Conservation (phyloP, 2,113 vertebrate species). For the Panthera leo region DNA sequence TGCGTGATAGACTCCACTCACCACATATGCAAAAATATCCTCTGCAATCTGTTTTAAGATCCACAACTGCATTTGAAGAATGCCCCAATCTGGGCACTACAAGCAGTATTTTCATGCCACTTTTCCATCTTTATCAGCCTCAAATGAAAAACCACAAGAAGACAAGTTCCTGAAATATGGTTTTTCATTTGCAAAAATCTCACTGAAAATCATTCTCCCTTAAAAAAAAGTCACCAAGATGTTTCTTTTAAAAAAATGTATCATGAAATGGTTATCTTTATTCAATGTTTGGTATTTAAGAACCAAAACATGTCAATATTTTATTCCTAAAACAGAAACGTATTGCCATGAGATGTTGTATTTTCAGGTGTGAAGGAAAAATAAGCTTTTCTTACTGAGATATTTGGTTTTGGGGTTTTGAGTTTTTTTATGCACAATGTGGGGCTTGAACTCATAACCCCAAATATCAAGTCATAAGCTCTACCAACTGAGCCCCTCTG, state of each 20-base stretch:
- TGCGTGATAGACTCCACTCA: neutral
- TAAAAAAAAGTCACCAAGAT: neutral
- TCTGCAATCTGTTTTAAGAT: slow-evolving; percentile 8
- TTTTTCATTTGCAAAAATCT: slow-evolving; percentile 22
- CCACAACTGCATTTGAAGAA: neutral
- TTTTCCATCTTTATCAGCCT: neutral
- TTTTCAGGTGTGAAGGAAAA: neutral
- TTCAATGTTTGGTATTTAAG: neutral
- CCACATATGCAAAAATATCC: neutral
- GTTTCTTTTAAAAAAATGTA: neutral
- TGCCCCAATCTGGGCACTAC: neutral
- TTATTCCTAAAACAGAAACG: neutral
- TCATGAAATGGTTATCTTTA: neutral
- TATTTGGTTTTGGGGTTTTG: neutral
- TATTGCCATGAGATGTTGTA: neutral
- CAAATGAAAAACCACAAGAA: neutral
- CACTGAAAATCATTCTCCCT: neutral
- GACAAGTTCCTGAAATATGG: neutral
- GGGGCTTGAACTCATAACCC: neutral
- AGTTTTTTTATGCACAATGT: neutral
- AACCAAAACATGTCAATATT: neutral
- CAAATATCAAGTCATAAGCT: neutral
- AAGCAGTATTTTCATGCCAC: neutral
- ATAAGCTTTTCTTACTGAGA: neutral
- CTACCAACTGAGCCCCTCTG: neutral